Percentiles rank a stretch among this genome's conserved stretches.
These are phyloP conservation scores for Hylia prasina DNA, from an alignment of 2,113 vertebrate species.

Conservation along the genomic window DNA sequence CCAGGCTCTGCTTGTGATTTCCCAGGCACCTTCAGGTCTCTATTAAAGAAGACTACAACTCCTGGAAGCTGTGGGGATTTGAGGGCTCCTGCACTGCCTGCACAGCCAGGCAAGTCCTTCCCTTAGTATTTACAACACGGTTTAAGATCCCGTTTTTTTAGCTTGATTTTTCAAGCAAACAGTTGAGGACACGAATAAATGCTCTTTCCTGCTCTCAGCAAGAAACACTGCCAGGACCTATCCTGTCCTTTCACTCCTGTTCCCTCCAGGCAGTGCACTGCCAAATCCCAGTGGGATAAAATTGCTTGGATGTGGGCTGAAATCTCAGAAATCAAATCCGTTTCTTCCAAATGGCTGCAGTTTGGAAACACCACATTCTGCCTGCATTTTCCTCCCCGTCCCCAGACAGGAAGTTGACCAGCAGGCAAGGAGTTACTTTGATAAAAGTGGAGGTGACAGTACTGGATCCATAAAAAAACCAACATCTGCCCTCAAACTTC, in stretches of 20 bases:
- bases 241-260: background rate
- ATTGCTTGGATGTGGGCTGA: background rate
- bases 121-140: rapidly evolving
- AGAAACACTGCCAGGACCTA: background rate
- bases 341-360: background rate
- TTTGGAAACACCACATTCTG: background rate
- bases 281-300: background rate
- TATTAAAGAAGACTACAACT: background rate
- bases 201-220: background rate
- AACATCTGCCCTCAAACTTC: background rate
- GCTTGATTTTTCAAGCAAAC: background rate
- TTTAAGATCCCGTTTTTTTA: background rate
- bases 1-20: background rate
- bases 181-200: background rate
- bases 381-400: rapidly evolving
- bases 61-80: background rate
- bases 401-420: background rate
- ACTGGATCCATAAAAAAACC: background rate
- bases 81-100: background rate
- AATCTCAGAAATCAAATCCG: background rate
- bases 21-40: background rate
- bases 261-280: rapidly evolving
- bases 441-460: background rate
- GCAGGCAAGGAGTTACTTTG: background rate
- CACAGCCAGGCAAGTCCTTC: background rate